Evolutionary conservation across 1,140 invertebrate species (phyloP).

Genomic region (Trachymyrmex septentrionalis): DNA sequence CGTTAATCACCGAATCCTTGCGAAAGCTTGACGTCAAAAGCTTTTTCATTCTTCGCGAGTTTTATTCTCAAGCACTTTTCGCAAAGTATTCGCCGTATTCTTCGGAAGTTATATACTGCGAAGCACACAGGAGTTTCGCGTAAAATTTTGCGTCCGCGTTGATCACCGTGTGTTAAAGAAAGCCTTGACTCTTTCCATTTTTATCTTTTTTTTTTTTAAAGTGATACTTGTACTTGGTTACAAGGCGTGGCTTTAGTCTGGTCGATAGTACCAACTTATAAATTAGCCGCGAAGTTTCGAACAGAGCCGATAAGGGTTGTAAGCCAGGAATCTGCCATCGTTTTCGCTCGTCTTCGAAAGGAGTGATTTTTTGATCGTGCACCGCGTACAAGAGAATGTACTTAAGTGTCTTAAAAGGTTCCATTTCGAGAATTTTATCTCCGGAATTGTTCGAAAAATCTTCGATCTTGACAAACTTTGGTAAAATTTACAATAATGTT

Average conservation of each 20-base stretch:
- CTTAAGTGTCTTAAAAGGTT: slow-evolving; percentile 59
- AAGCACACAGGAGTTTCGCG: slow-evolving; percentile 31
- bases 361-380: slow-evolving; percentile 55
- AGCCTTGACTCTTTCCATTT: not conserved
- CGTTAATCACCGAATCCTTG: slow-evolving; percentile 61
- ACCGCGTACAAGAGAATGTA: slow-evolving; percentile 58
- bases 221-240: slow-evolving; percentile 37
- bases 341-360: slow-evolving; percentile 48
- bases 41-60: slow-evolving; percentile 51
- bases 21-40: slow-evolving; percentile 55
- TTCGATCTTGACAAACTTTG: slow-evolving; percentile 20
- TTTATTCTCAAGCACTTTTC: slow-evolving; percentile 51
- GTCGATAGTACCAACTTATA: slow-evolving; percentile 35
- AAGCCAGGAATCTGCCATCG: slow-evolving; percentile 49
- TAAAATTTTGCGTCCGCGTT: slow-evolving; percentile 38
- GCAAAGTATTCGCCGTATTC: slow-evolving; percentile 12
- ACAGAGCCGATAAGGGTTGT: slow-evolving; percentile 40
- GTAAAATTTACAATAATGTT: not conserved
- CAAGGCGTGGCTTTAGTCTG: slow-evolving; percentile 19
- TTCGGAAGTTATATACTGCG: not conserved
- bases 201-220: slow-evolving; percentile 1
- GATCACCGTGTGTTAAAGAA: slow-evolving; percentile 17
- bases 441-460: slow-evolving; percentile 35
- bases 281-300: slow-evolving; percentile 56
- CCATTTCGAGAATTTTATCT: slow-evolving; percentile 43